Evolutionary conservation across 2,113 vertebrate genomes (phyloP).

Genomic region (Aegotheles bennettii): DNA sequence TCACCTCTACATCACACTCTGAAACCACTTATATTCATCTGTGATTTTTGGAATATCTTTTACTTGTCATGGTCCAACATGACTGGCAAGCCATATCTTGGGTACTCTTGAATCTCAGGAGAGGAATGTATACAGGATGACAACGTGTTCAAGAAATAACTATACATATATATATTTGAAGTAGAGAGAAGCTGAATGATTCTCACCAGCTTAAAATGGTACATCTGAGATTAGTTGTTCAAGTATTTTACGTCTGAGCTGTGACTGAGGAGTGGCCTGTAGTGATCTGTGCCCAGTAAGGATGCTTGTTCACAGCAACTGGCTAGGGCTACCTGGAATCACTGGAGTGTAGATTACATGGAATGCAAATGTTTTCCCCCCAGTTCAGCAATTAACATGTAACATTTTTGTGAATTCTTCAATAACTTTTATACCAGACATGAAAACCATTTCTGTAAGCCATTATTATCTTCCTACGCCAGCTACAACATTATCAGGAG

Average conservation of each 20-base stretch:
- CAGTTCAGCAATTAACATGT: accelerated
- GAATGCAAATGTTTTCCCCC: accelerated
- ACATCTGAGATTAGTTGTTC: background rate
- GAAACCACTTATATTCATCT: constrained; percentile 52
- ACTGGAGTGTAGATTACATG: background rate
- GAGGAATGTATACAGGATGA: background rate
- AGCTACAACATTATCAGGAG: background rate
- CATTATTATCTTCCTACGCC: background rate
- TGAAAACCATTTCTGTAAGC: accelerated
- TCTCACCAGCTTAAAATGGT: background rate
- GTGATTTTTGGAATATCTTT: background rate
- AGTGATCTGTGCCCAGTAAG: background rate
- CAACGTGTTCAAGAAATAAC: background rate
- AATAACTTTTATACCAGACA: background rate
- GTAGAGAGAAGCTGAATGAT: background rate
- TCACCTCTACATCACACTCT: constrained; percentile 45
- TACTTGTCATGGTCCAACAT: background rate
- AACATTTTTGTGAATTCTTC: background rate
- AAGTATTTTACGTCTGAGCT: background rate
- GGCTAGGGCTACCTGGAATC: background rate
- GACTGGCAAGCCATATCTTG: background rate
- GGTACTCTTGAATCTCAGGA: background rate
- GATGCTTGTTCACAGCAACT: background rate
- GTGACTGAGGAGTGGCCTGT: background rate
- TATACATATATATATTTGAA: background rate